phyloP scores from a whole-genome alignment of 2,797 vertebrate species.

The Martes flavigula region DNA sequence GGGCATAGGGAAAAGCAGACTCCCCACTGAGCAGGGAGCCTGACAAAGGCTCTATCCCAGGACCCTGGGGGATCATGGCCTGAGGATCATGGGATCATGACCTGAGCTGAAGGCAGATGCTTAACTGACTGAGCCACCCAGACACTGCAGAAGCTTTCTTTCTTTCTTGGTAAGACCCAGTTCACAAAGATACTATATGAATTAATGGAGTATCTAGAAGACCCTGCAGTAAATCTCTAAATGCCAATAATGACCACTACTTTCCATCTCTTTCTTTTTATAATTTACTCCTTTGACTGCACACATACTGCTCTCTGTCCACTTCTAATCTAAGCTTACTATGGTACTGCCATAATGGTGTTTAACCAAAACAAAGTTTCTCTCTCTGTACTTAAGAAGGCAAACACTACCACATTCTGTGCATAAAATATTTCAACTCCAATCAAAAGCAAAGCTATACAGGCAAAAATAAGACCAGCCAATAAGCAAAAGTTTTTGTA shows the following conservation, averaged over 20 bases:
- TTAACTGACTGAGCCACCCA: no score
- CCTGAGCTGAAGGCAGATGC: no score
- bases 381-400: neutral
- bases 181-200: neutral
- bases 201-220: neutral
- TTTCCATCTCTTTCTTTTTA: neutral
- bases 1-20: no score
- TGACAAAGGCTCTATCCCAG: no score
- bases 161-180: neutral
- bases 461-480: constrained; percentile 1
- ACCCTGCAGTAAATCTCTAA: neutral
- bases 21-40: no score
- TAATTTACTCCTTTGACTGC: neutral
- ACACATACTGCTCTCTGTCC: neutral
- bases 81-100: no score
- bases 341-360: neutral
- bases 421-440: neutral
- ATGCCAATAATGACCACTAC: neutral
- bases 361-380: neutral
- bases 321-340: neutral
- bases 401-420: neutral
- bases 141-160: neutral
- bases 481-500: neutral
- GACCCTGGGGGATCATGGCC: no score
- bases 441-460: neutral